Conservation (phyloP, 2,888 invertebrate species). For the Carpatolechia fugitivella region DNA sequence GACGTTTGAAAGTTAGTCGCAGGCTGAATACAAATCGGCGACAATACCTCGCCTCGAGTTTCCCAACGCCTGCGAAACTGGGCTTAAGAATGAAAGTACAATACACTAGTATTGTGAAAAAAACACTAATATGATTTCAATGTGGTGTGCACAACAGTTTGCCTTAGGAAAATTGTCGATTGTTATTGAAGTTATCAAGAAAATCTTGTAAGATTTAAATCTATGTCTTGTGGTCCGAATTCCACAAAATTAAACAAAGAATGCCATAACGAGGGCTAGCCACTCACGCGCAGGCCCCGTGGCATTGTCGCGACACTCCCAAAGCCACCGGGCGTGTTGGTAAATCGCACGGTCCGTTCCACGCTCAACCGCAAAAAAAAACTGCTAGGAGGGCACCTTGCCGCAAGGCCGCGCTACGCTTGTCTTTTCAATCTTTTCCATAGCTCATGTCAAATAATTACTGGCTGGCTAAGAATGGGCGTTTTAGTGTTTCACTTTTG, state of each 20-base stretch:
- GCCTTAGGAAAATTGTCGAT: too few relatives aligned
- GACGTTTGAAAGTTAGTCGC: constrained; percentile 66
- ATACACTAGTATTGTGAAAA: not conserved
- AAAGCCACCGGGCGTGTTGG: constrained; percentile 38
- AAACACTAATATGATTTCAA: not conserved
- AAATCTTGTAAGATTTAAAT: too few relatives aligned
- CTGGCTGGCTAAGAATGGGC: not conserved
- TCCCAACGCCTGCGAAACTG: constrained; percentile 59
- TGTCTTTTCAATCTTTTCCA: constrained; percentile 48
- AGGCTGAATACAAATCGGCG: constrained; percentile 68
- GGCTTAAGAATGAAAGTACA: constrained; percentile 43
- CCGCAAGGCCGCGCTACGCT: constrained; percentile 56
- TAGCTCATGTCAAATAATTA: constrained; percentile 53
- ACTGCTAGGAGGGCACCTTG: constrained; percentile 57
- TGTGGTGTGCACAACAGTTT: not conserved
- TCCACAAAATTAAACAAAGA: not conserved
- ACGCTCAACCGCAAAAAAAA: constrained; percentile 72
- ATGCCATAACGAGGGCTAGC: not conserved
- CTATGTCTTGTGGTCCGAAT: not conserved
- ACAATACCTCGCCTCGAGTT: constrained; percentile 66
- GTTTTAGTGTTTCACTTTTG: not conserved
- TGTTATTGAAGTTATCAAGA: too few relatives aligned
- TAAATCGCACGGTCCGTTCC: constrained; percentile 44
- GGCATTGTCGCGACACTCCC: constrained; percentile 51
- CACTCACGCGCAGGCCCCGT: constrained; percentile 41